phyloP scores from a whole-genome alignment of 2,888 invertebrate species.

The Drosophila longiperda region DNA sequence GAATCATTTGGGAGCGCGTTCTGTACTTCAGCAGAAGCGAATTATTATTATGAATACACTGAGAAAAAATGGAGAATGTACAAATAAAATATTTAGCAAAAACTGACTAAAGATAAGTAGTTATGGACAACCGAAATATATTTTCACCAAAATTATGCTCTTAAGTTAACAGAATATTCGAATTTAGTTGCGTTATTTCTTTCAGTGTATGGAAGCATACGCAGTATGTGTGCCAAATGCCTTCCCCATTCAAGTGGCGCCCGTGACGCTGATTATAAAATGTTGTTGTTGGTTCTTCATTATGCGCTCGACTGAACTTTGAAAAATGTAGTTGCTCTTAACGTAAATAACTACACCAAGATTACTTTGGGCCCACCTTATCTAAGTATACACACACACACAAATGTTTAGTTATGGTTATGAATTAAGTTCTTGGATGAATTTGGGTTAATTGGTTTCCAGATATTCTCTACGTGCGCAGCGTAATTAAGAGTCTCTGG shows the following conservation, averaged over 20 bases:
- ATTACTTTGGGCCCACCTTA: slow-evolving; percentile 33
- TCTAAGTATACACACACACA: slow-evolving; percentile 28
- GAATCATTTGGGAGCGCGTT: slow-evolving; percentile 52
- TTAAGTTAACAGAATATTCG: not conserved
- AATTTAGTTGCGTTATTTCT: not conserved
- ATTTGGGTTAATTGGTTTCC: slow-evolving; percentile 47
- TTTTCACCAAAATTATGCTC: not conserved
- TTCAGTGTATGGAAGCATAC: slow-evolving; percentile 9
- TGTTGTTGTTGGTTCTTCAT: slow-evolving; percentile 54
- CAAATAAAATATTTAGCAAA: not conserved
- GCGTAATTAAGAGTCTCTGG: slow-evolving; percentile 13
- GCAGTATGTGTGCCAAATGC: slow-evolving; percentile 21
- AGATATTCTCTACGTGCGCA: slow-evolving; percentile 14
- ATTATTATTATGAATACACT: slow-evolving; percentile 36
- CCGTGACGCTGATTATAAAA: slow-evolving; percentile 63
- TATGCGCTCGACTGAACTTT: slow-evolving; percentile 57
- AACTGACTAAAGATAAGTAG: not conserved
- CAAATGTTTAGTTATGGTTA: slow-evolving; percentile 27
- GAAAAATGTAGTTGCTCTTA: slow-evolving; percentile 40
- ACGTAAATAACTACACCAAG: slow-evolving; percentile 38
- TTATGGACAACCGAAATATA: not conserved
- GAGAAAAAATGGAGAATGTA: not conserved
- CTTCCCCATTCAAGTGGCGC: slow-evolving; percentile 32
- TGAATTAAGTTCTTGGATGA: slow-evolving; percentile 14
- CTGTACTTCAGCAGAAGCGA: slow-evolving; percentile 13